Conservation (phyloP, 1,140 invertebrate species). For the Neelides sp. region DNA sequence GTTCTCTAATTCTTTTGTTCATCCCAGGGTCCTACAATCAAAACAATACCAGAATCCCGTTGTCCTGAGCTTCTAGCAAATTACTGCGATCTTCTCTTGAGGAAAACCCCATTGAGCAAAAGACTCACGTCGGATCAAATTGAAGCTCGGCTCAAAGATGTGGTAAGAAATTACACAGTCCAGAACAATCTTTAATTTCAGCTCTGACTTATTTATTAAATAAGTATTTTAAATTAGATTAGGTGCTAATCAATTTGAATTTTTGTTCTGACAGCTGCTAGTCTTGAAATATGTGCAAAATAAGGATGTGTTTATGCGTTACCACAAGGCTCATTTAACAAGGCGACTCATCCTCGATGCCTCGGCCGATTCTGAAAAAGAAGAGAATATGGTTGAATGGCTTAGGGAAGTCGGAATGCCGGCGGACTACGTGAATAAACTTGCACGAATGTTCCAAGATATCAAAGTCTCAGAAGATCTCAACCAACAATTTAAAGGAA, state of each 20-base stretch:
- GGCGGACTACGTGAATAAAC: conserved; percentile 96
- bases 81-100: conserved; percentile 98
- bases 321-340: conserved; percentile 96
- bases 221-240: no score
- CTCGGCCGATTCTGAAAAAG: conserved; percentile 96
- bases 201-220: no score
- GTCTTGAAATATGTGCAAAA: conserved; percentile 98
- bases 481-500: conserved; percentile 82
- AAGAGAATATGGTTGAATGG: conserved; percentile 99
- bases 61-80: conserved; percentile 97
- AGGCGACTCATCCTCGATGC: conserved; percentile 87
- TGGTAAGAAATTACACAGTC: conserved; percentile 45
- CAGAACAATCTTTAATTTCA: neutral
- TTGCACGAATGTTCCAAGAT: conserved; percentile 92
- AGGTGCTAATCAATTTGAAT: conserved; percentile 21
- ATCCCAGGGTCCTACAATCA: conserved; percentile 35
- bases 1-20: neutral
- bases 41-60: conserved; percentile 76
- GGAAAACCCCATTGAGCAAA: conserved; percentile 92
- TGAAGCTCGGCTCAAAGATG: conserved; percentile 79
- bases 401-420: conserved; percentile 62
- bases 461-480: conserved; percentile 97
- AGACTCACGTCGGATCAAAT: conserved; percentile 91
- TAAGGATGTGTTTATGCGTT: conserved; percentile 99
- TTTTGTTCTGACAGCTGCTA: conserved; percentile 50